A percentile compares a stretch with the other conserved stretches of the same genome.
Conservation (phyloP, 1,140 invertebrate genomes). For the Berghia stephanieae region DNA sequence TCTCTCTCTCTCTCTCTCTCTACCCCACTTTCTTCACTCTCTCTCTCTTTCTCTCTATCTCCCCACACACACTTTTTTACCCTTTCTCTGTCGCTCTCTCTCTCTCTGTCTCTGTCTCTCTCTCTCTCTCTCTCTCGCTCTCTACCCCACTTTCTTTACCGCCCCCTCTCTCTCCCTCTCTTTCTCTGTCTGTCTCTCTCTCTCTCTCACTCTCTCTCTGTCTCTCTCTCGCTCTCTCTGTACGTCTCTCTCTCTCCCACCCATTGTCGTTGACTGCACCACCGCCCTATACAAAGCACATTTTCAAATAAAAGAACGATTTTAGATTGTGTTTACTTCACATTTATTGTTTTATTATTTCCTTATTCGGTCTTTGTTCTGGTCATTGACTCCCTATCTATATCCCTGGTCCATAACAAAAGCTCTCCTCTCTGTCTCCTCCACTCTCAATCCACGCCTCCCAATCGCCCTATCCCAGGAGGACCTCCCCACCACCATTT, state of each 20-base stretch:
- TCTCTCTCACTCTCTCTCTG: background rate
- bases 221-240: background rate
- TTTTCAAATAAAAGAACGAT: too few species aligned
- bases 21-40: background rate
- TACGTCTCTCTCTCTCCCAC: background rate
- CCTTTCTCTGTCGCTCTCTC: background rate
- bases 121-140: background rate
- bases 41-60: slow-evolving; percentile 1
- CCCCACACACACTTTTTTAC: too few species aligned
- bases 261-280: background rate
- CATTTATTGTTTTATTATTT: too few species aligned
- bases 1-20: background rate
- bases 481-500: too few species aligned
- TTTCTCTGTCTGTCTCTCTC: slow-evolving; percentile 3
- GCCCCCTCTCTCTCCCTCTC: background rate
- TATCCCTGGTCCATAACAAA: too few species aligned
- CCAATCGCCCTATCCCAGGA: too few species aligned
- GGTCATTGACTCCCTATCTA: too few species aligned
- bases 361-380: too few species aligned
- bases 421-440: too few species aligned
- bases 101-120: slow-evolving; percentile 11
- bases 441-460: too few species aligned
- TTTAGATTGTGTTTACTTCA: too few species aligned
- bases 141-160: background rate
- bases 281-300: too few species aligned